phyloP scores from a whole-genome alignment of 2,888 invertebrate species.

The Cantharis rufa region DNA sequence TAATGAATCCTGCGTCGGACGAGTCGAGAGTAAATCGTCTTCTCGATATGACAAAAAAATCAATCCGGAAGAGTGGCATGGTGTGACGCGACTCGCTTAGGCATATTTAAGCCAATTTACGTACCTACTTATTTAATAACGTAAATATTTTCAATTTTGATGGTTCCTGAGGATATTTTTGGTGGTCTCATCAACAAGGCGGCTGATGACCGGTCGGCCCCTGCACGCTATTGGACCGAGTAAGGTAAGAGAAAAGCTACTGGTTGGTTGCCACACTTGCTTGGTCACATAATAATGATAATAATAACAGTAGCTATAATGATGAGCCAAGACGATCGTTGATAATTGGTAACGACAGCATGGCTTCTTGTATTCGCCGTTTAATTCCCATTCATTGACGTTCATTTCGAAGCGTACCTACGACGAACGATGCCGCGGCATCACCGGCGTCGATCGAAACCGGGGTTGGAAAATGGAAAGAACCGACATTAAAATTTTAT shows the following conservation, averaged over 20 bases:
- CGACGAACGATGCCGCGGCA: not conserved
- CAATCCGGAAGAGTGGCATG: not conserved
- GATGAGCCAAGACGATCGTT: slow-evolving; percentile 48
- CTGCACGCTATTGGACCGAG: slow-evolving; percentile 42
- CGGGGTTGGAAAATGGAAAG: not conserved
- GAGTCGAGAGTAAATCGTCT: too few relatives aligned
- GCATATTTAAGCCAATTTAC: not conserved
- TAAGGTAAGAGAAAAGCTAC: slow-evolving; percentile 42
- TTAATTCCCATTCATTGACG: not conserved
- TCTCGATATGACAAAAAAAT: too few relatives aligned
- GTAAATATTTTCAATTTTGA: slow-evolving; percentile 12
- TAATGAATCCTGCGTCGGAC: not conserved
- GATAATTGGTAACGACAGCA: slow-evolving; percentile 50
- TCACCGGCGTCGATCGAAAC: not conserved
- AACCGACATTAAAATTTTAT: not conserved
- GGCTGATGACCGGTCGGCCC: slow-evolving; percentile 45
- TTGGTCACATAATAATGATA: slow-evolving; percentile 53
- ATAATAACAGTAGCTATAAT: slow-evolving; percentile 54
- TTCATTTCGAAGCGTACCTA: not conserved
- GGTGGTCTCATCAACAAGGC: slow-evolving; percentile 47
- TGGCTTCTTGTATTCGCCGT: slow-evolving; percentile 45
- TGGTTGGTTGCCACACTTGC: slow-evolving; percentile 49
- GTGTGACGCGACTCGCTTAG: not conserved
- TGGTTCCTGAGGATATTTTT: slow-evolving; percentile 39
- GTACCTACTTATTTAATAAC: not conserved